Evolutionary conservation across 2,797 vertebrate genomes (phyloP), one percentile per base, ranked within the genome.

Genomic region (Xenopus petersii): DNA sequence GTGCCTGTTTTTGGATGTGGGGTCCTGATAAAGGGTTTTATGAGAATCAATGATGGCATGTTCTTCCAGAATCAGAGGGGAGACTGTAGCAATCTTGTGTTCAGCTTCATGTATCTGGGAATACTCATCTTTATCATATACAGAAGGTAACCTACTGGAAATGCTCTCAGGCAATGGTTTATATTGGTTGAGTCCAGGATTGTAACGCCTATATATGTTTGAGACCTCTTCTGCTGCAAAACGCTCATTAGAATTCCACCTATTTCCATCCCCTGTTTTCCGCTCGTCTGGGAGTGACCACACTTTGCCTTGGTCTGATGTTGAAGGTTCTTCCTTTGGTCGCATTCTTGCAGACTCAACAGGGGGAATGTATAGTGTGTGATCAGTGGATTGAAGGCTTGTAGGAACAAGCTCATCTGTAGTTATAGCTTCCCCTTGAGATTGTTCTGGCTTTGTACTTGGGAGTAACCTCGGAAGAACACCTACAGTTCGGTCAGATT

Each of bases 241-340:
- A 58, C 2, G 55, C 8, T 63, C 61, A 13, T 33, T 9, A 13
- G 68, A 12, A 12, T 36, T 47, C 10, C 24, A n/a, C 12, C 5
- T 7, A 9, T 6, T 26, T 12, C 5, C 56, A 60, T 24, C 10
- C 12, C 47, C 56, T 60, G 17, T 17, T 60, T 12, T 15, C 55
- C n/a, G 16, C 8, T 10, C 36, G 5, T 15, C 30, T n/a, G 16
- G 42, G 10, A 1, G 11, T 12, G n/a, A 0, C 0, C 16, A 46
- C 47, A 59, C 51, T 26, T 66, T 46, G 64, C 67, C 71, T 26
- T 16, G 0, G 48, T 0, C 0, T 42, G 3, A 42, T 42, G 0
- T 2, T 51, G 15, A 51, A 51, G 49, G 49, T 12, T 16, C 54
- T 16, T 56, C 16, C 1, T 16, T 15, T 16, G 13, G 54, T 56